Conservation (phyloP, 2,888 invertebrate species). For the Euzophera pinguis region DNA sequence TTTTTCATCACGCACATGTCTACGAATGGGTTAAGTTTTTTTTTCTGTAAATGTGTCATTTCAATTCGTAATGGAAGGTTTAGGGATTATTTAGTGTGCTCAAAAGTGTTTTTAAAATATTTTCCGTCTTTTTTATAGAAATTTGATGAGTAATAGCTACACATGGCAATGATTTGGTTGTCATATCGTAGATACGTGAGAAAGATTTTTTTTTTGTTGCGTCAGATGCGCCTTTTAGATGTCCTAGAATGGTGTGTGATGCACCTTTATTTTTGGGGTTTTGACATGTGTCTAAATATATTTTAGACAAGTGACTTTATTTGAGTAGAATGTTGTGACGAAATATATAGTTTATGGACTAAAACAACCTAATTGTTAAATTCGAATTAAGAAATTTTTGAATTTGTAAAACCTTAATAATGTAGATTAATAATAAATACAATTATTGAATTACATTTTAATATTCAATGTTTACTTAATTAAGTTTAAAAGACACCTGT, state of each 20-base stretch:
- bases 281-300: too few species aligned
- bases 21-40: conserved; percentile 70
- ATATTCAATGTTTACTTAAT: too few species aligned
- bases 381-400: too few species aligned
- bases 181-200: conserved; percentile 62
- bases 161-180: conserved; percentile 62
- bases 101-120: conserved; percentile 41
- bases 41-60: conserved; percentile 59
- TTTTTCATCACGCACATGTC: conserved; percentile 50
- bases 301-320: too few species aligned
- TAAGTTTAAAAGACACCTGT: too few species aligned
- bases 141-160: conserved; percentile 65
- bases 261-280: conserved; percentile 21
- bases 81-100: conserved; percentile 68
- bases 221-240: conserved; percentile 31
- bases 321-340: too few species aligned
- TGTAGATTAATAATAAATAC: too few species aligned
- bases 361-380: too few species aligned
- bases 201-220: conserved; percentile 38
- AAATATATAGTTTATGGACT: too few species aligned
- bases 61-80: conserved; percentile 72
- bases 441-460: too few species aligned
- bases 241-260: conserved; percentile 27
- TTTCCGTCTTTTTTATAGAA: conserved; percentile 39
- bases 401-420: too few species aligned